Conservation (phyloP, 2,113 vertebrate species). For the Pyxicephalus adspersus region DNA sequence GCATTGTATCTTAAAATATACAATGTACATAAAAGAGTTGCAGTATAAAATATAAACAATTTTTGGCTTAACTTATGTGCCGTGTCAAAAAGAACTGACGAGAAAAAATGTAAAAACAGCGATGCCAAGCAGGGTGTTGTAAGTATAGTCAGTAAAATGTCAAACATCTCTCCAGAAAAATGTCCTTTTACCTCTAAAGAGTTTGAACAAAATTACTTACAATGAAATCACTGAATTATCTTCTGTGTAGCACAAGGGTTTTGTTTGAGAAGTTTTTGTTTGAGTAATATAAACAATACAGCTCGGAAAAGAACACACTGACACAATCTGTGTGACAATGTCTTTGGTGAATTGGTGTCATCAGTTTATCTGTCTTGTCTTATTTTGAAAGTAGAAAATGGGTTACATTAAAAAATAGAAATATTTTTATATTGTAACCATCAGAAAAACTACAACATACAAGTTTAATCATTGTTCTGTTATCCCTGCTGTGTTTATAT, state of each 20-base stretch:
- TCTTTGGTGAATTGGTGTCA: background rate
- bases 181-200: slow-evolving; percentile 22
- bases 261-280: slow-evolving; percentile 5
- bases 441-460: no score
- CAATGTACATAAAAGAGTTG: background rate
- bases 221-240: slow-evolving; percentile 1
- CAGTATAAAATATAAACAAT: background rate
- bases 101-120: background rate
- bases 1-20: no score
- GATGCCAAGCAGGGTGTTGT: background rate
- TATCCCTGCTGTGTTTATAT: no score
- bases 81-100: background rate
- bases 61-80: background rate
- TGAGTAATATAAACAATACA: slow-evolving; percentile 4
- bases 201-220: slow-evolving; percentile 6
- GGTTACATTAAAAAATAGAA: background rate
- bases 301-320: slow-evolving; percentile 2
- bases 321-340: background rate
- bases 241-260: background rate
- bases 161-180: slow-evolving; percentile 10
- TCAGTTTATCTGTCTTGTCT: background rate
- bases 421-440: background rate
- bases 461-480: no score
- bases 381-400: background rate
- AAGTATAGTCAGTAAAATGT: slow-evolving; percentile 1